Evolutionary conservation across 2,113 vertebrate genomes (phyloP).

Genomic region (Ammodytes marinus): DNA sequence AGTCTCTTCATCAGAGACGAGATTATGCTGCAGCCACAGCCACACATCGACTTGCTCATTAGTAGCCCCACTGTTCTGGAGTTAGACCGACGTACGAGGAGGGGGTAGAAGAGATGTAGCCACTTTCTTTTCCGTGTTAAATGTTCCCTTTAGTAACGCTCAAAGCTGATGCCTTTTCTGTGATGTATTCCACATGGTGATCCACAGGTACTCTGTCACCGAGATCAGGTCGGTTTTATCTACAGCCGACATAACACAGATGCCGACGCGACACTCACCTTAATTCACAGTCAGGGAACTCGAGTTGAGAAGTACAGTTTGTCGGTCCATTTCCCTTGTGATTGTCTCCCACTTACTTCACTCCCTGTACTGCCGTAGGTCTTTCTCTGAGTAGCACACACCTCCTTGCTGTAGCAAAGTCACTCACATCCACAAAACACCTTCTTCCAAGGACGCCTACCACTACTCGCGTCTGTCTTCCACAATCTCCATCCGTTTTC

Average conservation of each 20-base stretch:
- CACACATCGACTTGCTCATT: conserved; percentile 97
- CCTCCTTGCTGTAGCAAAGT: conserved; percentile 64
- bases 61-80: conserved; percentile 69
- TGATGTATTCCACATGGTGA: conserved; percentile 63
- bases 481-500: conserved; percentile 41
- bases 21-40: conserved; percentile 98
- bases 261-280: conserved; percentile 43
- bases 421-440: conserved; percentile 56
- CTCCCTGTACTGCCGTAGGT: conserved; percentile 53
- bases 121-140: conserved; percentile 53
- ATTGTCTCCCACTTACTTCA: conserved; percentile 65
- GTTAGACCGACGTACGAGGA: conserved; percentile 20
- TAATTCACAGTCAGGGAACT: conserved; percentile 53
- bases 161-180: conserved; percentile 29
- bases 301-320: conserved; percentile 59
- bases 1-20: conserved; percentile 99
- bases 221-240: conserved; percentile 11
- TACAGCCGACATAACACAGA: conserved; percentile 18
- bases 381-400: conserved; percentile 50
- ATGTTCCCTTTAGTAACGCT: conserved; percentile 40
- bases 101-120: conserved; percentile 20
- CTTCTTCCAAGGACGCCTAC: conserved; percentile 40
- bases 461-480: conserved; percentile 43
- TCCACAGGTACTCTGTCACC: conserved; percentile 66
- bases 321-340: conserved; percentile 66